phyloP scores from a whole-genome alignment of 2,797 vertebrate species.

The Gouania willdenowi region DNA sequence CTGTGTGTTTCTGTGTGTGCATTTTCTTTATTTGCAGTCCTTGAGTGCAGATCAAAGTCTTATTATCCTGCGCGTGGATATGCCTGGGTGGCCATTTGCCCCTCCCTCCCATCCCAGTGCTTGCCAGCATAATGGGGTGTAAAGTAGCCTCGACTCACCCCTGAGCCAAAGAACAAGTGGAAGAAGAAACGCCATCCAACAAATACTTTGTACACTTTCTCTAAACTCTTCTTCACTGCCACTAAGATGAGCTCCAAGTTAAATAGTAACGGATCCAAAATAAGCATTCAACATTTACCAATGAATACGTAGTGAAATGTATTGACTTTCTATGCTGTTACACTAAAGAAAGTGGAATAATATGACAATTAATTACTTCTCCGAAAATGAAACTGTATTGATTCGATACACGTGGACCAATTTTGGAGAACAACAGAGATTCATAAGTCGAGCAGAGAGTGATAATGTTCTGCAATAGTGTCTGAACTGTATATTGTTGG shows the following conservation, averaged over 20 bases:
- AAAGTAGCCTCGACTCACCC: slow-evolving; percentile 49
- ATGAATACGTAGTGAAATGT: not conserved
- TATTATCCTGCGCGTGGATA: slow-evolving; percentile 42
- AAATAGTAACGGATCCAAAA: slow-evolving; percentile 22
- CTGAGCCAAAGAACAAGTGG: slow-evolving; percentile 21
- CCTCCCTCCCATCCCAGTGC: slow-evolving; percentile 28
- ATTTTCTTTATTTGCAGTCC: slow-evolving; percentile 15
- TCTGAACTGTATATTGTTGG: too few species aligned
- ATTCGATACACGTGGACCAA: slow-evolving; percentile 16
- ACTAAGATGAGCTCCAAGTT: slow-evolving; percentile 10
- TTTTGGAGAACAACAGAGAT: slow-evolving; percentile 9
- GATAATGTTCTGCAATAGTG: not conserved
- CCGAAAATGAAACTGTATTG: slow-evolving; percentile 1
- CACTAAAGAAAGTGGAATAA: slow-evolving; percentile 8
- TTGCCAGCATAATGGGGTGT: slow-evolving; percentile 56
- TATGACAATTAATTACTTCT: slow-evolving; percentile 28
- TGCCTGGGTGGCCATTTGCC: slow-evolving; percentile 27
- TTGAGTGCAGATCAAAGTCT: slow-evolving; percentile 39
- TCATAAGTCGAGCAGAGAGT: slow-evolving; percentile 4
- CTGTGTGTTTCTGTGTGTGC: not conserved
- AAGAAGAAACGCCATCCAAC: slow-evolving; percentile 23
- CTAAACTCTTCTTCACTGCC: slow-evolving; percentile 44
- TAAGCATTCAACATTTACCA: slow-evolving; percentile 10
- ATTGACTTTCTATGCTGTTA: slow-evolving; percentile 19
- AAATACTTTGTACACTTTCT: slow-evolving; percentile 14